Conservation (phyloP, 2,797 vertebrate genomes). For the Smutsia temminckii region DNA sequence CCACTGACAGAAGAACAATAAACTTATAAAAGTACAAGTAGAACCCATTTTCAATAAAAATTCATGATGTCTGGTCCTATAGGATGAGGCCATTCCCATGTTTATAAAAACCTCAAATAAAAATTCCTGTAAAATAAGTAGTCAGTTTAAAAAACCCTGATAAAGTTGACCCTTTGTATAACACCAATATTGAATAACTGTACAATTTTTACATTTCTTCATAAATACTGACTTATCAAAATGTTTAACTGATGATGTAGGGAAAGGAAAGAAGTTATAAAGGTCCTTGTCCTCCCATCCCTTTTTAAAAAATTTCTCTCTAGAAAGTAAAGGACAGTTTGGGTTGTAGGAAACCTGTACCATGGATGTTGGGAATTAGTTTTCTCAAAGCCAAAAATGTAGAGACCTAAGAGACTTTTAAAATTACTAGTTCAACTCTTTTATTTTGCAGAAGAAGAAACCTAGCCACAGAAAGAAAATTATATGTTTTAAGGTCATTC, state of each 20-base stretch:
- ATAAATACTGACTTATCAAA: conserved; percentile 40
- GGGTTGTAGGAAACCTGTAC: background rate
- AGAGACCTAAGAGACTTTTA: background rate
- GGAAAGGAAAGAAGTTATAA: background rate
- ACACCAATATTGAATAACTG: conserved; percentile 2
- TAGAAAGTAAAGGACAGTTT: background rate
- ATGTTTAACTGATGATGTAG: background rate
- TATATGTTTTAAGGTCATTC: background rate
- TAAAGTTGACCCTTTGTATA: background rate
- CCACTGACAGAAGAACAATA: background rate
- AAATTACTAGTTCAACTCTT: background rate
- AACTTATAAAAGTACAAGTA: conserved; percentile 10
- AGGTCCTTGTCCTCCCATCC: background rate
- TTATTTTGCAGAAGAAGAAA: conserved; percentile 11
- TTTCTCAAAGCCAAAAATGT: background rate
- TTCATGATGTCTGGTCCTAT: background rate
- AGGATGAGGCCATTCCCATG: background rate
- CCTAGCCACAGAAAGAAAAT: background rate
- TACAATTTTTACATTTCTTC: background rate
- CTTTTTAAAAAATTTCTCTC: background rate
- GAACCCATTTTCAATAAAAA: conserved; percentile 22
- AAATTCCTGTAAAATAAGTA: background rate
- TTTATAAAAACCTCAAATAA: conserved; percentile 19
- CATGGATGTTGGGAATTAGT: background rate
- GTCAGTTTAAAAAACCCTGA: background rate